Base-by-base conservation (phyloP, 2,113 vertebrate species). In the Gasterosteus aculeatus region DNA sequence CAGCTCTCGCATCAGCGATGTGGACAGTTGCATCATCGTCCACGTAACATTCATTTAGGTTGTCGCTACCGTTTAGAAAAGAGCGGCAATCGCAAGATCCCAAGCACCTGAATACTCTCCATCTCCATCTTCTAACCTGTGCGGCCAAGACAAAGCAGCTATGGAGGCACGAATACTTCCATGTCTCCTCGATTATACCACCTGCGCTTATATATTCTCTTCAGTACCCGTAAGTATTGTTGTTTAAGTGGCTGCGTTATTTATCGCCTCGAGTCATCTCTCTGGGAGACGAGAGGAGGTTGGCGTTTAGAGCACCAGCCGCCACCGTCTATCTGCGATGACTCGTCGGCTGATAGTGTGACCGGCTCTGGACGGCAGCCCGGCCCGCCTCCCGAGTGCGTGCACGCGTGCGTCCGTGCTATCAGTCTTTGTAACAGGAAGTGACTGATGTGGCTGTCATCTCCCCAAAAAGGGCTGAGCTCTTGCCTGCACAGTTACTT, bases 371-470 rank as follows among this genome's bases (percentile, higher is more conserved):
- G 86, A 76, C 57, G 10, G 59, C 31, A 59, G 77, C 80, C 77
- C 81, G 76, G 82, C 72, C 82, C 59, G 53, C 47, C 56, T n/a
- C 41, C 22, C 22, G 61, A 33, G 54, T 44, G 31, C 1, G n/a
- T 4, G 39, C 12, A 10, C 1, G 59, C 26, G 19, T 38, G 42
- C 12, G 26, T 70, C 26, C 22, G 15, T 46, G 58, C 69, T n/a
- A 16, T 10, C 69, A 31, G 44, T 58, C 53, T 58, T 66, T 72
- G 15, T 75, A 79, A 72, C 90, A 73, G 84, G 87, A 90, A 88
- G 85, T 82, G 75, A 83, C 64, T 78, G 74, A 82, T 54, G 72
- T 69, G 71, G 46, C 47, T 80, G 63, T 82, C 69, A 9, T 57
- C 46, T 46, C 38, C 74, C 39, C 35, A 38, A 64, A 51, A 42